Percentiles rank a stretch among this genome's conserved stretches.
Conservation (phyloP, 2,113 vertebrate genomes). For the Arenaria interpres region DNA sequence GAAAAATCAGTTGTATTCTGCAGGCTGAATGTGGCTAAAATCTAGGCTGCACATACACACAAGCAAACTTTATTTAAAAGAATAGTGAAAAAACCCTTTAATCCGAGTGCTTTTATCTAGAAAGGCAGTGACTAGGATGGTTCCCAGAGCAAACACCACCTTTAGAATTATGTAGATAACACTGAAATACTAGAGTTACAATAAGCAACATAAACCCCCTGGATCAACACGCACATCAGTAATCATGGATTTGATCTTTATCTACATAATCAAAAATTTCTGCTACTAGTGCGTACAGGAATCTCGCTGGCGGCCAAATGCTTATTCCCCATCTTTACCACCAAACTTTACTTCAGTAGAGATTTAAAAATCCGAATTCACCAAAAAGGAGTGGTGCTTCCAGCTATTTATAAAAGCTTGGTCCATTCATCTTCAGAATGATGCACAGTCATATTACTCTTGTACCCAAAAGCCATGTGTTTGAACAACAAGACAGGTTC, state of each 20-base stretch:
- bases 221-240: background rate
- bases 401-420: background rate
- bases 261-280: background rate
- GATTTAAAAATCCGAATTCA: background rate
- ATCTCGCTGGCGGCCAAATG: background rate
- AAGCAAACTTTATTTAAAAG: background rate
- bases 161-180: background rate
- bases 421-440: background rate
- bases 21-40: background rate
- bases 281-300: background rate
- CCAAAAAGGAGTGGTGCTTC: background rate
- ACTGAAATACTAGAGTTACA: background rate
- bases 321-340: background rate
- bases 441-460: background rate
- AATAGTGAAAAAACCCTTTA: background rate
- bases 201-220: background rate
- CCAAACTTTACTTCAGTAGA: background rate
- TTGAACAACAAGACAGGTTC: background rate
- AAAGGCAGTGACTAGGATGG: background rate
- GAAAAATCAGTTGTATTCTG: background rate
- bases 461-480: background rate
- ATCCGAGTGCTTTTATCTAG: background rate
- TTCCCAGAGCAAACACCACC: background rate
- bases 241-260: background rate
- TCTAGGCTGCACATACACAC: background rate